Evolutionary conservation across 2,888 invertebrate species (phyloP).

Genomic region (Drosophila trichaetosa): DNA sequence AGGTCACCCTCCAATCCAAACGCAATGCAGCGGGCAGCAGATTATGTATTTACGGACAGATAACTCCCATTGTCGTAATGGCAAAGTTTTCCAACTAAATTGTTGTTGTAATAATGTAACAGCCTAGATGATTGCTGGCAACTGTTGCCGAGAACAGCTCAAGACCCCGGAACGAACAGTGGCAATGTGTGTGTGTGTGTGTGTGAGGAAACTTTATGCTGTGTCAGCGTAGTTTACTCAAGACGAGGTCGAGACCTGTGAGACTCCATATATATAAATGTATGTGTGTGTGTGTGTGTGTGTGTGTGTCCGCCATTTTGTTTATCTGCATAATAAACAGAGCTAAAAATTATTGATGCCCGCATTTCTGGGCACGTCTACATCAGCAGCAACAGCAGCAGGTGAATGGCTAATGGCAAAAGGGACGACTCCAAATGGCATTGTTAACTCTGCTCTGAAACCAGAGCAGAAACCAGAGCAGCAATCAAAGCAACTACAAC

Average conservation of each 20-base stretch:
- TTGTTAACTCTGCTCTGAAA: slow-evolving; percentile 24
- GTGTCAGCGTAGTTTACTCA: slow-evolving; percentile 67
- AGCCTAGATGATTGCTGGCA: slow-evolving; percentile 76
- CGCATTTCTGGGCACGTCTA: slow-evolving; percentile 67
- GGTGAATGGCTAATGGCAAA: slow-evolving; percentile 41
- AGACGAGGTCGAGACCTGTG: slow-evolving; percentile 38
- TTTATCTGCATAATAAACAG: slow-evolving; percentile 79
- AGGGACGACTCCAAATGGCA: slow-evolving; percentile 29
- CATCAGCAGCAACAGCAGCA: slow-evolving; percentile 52
- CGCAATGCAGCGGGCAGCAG: slow-evolving; percentile 57
- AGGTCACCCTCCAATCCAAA: slow-evolving; percentile 4
- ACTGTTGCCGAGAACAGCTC: slow-evolving; percentile 58
- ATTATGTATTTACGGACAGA: slow-evolving; percentile 79
- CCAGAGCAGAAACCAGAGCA: not conserved
- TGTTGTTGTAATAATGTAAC: slow-evolving; percentile 68
- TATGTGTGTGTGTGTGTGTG: slow-evolving; percentile 11
- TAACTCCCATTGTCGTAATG: slow-evolving; percentile 74
- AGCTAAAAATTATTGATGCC: slow-evolving; percentile 76
- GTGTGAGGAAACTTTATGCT: slow-evolving; percentile 62
- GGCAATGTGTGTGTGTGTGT: slow-evolving; percentile 20
- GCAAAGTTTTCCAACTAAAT: slow-evolving; percentile 53
- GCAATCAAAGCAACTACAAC: slow-evolving; percentile 18
- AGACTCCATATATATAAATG: not conserved
- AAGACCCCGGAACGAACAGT: not conserved
- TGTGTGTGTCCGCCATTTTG: slow-evolving; percentile 62